Base-by-base conservation (phyloP, 2,797 vertebrate genomes). In the Pangasius krempfi region DNA sequence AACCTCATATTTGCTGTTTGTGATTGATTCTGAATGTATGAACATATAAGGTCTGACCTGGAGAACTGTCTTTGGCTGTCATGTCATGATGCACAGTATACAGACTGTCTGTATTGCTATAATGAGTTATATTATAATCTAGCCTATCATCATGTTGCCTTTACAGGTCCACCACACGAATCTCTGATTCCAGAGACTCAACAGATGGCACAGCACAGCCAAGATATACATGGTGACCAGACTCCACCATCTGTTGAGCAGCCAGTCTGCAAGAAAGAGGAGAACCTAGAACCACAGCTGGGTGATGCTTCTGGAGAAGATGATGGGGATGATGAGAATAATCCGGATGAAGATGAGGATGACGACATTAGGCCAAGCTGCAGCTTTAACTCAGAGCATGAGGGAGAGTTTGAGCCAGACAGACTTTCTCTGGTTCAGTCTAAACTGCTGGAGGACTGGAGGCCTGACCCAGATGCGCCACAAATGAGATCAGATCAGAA, bases 371-470 rank as follows among this genome's bases (percentile, higher is more conserved):
- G 56, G 37, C 72, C 93, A 0, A 86, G 85, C 47, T 92, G 87
- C 58, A 90, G 91, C 87, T 92, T 93, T 27, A 92, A 92, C 33
- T 82, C 89, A 0, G 81, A 92, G 27, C 93, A 92, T 86, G 89
- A 92, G 82, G 94, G 94, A 52, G 90, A 93, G 40, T 93, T 94
- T 44, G 92, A 87, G 70, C 50, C 88, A 0, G 93, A 94, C 62
- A 92, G 87, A n/a, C 88, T 95, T 73, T 92, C 93, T 20, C 85
- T 80, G 1, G 93, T 89, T 84, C 94, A 94, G 89, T 94, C 94
- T 80, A 91, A 93, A 88, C 91, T 95, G 88, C 79, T 95, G 86
- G 94, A 94, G 70, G 93, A 94, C 76, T 95, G 95, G 95, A 93
- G 92, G 50, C 93, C 93, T 73, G 94, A 94, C 54, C 86, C 80